Evolutionary conservation across 53 echinoderm and acorn worm species (phyloP), one percentile per base, ranked within the genome.

Genomic region (Paelopatides confundens): DNA sequence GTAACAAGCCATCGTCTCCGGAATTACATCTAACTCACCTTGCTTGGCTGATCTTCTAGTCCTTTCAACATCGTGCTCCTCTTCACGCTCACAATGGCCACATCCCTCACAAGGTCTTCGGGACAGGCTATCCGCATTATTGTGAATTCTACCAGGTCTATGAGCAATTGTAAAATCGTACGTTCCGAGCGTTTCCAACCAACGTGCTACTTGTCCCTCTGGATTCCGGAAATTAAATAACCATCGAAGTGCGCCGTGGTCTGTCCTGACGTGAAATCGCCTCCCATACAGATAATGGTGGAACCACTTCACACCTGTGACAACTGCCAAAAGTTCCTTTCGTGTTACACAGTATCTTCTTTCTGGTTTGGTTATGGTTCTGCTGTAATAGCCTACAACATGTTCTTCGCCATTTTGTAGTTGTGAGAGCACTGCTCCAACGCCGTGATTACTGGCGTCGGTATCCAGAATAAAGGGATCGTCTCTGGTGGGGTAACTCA

Each of bases 261-360:
- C 46, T 18, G 48, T 43, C 29, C 48, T 47, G 10, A 47, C 18
- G 1, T 46, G 49, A 48, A 77, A 77, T 6, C 18, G 23, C 49
- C 47, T 40, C 15, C 76, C 76, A 12, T 76, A 76, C 18, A 76
- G 48, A 12, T 36, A 43, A 27, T 40, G 76, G 26, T 76, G 48
- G n/a, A 76, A 76, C 76, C 76, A 46, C 1, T 76, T 76, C 3
- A 76, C 76, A 14, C 46, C 76, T 76, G 76, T 47, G 9, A 76
- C 47, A 23, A 76, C 1, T 14, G 76, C 43, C 76, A 76, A 36
- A 13, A 43, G 47, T 17, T 76, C 76, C 76, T 76, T 76, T 5
- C 76, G 15, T 1, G 76, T 76, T 3, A 76, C 76, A 12, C 76
- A 76, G 47, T 76, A 76, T 18, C 2, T 5, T 48, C 76, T 40